A percentile compares a stretch with the other conserved stretches of the same genome.
Evolutionary conservation across 1,140 invertebrate species (phyloP).

Genomic region (Harlomillsia oculata): DNA sequence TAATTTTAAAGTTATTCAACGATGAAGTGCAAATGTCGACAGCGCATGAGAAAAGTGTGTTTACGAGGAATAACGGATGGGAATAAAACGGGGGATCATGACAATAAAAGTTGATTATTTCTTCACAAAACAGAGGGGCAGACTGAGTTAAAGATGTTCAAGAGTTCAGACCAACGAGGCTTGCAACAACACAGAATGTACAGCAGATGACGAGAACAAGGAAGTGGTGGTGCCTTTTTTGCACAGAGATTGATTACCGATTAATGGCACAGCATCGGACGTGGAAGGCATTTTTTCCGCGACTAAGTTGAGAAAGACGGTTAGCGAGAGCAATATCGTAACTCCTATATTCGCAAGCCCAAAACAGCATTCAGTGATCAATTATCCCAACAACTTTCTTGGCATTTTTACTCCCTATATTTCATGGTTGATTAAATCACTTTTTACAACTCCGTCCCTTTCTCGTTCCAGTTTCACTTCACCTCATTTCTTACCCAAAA

Average conservation of each 20-base stretch:
- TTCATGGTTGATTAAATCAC: too few species aligned
- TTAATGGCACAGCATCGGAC: conserved; percentile 54
- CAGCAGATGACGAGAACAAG: not conserved
- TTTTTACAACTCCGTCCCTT: not conserved
- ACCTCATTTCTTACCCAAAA: not conserved
- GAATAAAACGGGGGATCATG: too few species aligned
- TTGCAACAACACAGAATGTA: too few species aligned
- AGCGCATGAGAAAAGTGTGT: too few species aligned
- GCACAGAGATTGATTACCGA: conserved; percentile 43
- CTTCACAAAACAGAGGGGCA: too few species aligned
- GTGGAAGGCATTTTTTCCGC: conserved; percentile 56
- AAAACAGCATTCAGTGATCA: not conserved
- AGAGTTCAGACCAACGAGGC: too few species aligned
- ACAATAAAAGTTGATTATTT: too few species aligned
- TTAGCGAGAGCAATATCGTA: conserved; percentile 60
- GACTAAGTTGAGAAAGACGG: conserved; percentile 60
- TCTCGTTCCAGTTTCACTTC: not conserved
- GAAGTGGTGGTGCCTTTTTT: not conserved
- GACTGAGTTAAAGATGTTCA: too few species aligned
- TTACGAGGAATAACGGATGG: too few species aligned
- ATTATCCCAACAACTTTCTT: not conserved
- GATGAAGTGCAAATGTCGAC: too few species aligned
- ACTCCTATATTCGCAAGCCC: conserved; percentile 45
- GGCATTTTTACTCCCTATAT: too few species aligned
- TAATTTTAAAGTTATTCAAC: too few species aligned